Conservation (phyloP, 2,888 invertebrate genomes). For the Parnassius glacialis region DNA sequence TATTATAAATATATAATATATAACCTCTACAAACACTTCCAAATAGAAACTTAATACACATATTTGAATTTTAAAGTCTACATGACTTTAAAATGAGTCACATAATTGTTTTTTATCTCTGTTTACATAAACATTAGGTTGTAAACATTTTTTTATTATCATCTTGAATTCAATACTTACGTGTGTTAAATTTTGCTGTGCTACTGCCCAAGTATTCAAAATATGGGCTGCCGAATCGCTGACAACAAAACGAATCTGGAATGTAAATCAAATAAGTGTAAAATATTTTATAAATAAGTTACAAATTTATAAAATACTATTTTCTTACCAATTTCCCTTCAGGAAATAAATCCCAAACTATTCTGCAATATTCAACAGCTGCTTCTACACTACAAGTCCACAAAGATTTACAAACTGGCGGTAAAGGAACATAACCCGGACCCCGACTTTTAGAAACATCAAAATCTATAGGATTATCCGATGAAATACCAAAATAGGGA, state of each 20-base stretch:
- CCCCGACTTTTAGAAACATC: slow-evolving; percentile 87
- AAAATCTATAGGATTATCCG: slow-evolving; percentile 91
- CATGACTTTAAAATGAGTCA: too few species aligned
- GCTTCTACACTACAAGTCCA: slow-evolving; percentile 99
- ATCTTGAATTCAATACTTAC: slow-evolving; percentile 74
- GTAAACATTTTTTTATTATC: neutral
- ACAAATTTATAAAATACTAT: too few species aligned
- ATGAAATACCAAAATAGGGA: slow-evolving; percentile 92
- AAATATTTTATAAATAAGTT: neutral
- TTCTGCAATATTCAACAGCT: slow-evolving; percentile 96
- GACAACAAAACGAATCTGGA: slow-evolving; percentile 90
- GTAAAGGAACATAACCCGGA: slow-evolving; percentile 86
- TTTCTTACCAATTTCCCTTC: slow-evolving; percentile 88
- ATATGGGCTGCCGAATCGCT: slow-evolving; percentile 93
- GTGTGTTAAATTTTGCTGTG: slow-evolving; percentile 92
- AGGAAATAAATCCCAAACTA: slow-evolving; percentile 98
- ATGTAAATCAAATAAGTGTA: slow-evolving; percentile 34
- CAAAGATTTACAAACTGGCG: slow-evolving; percentile 93
- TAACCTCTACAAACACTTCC: too few species aligned
- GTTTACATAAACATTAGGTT: too few species aligned
- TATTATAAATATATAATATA: too few species aligned
- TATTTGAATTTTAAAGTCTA: too few species aligned
- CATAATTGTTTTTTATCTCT: too few species aligned
- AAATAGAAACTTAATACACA: too few species aligned
- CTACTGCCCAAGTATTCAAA: slow-evolving; percentile 90